Evolutionary conservation across 2,113 vertebrate genomes (phyloP).

Genomic region (Labeo rohita): DNA sequence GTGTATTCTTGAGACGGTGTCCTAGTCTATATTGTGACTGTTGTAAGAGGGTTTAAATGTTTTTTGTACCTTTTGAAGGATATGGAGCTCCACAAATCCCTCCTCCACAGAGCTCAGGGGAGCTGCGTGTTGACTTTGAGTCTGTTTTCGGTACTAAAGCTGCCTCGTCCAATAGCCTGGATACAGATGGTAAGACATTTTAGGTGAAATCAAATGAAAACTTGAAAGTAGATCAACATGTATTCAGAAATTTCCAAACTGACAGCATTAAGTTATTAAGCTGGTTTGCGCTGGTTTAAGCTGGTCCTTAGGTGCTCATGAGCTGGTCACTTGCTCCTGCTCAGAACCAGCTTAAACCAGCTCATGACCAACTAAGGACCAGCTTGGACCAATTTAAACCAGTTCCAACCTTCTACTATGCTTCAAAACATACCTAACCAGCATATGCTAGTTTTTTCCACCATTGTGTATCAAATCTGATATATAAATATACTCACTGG

Average conservation of each 20-base stretch:
- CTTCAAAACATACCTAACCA: too few species aligned
- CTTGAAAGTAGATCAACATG: background rate
- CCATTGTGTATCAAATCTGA: background rate
- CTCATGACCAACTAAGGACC: too few species aligned
- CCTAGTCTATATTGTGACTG: background rate
- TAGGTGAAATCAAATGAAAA: background rate
- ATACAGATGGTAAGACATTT: slow-evolving; percentile 81
- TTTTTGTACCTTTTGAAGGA: slow-evolving; percentile 73
- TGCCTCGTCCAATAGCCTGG: slow-evolving; percentile 78
- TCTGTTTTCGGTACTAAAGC: slow-evolving; percentile 97
- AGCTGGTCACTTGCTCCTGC: too few species aligned
- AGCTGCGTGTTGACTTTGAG: slow-evolving; percentile 98
- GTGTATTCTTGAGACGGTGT: background rate
- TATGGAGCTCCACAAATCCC: slow-evolving; percentile 88
- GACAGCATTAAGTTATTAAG: background rate
- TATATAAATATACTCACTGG: background rate
- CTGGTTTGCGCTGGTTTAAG: too few species aligned
- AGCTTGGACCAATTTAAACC: too few species aligned
- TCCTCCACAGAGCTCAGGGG: slow-evolving; percentile 83
- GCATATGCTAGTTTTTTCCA: background rate
- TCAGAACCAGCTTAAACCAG: too few species aligned
- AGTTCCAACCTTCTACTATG: too few species aligned
- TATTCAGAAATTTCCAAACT: background rate
- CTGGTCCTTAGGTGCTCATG: too few species aligned
- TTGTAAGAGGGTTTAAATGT: background rate